phyloP scores from a whole-genome alignment of 2,888 invertebrate species.

The Habrosyne pyritoides region DNA sequence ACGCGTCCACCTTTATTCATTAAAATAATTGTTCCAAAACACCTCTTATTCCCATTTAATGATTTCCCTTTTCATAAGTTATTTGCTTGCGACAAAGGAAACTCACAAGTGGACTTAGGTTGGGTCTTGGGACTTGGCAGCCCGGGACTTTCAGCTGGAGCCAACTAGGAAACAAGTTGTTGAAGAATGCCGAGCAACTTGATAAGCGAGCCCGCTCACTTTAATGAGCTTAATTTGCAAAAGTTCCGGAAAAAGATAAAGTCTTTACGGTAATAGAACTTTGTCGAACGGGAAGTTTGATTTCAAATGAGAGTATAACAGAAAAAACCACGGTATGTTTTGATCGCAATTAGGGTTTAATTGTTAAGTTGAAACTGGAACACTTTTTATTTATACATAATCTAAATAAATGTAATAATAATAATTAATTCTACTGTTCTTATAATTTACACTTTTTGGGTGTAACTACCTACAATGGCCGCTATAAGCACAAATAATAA shows the following conservation, averaged over 20 bases:
- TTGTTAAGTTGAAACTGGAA: too few relatives aligned
- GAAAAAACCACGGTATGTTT: too few relatives aligned
- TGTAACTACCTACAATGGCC: too few relatives aligned
- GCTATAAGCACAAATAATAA: too few relatives aligned
- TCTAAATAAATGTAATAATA: too few relatives aligned
- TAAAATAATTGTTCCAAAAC: not conserved
- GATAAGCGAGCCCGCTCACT: constrained; percentile 8
- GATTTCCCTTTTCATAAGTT: not conserved
- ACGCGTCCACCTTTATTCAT: not conserved
- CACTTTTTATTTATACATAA: too few relatives aligned
- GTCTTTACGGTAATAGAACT: constrained; percentile 4
- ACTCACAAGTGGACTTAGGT: constrained; percentile 3
- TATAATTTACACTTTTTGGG: too few relatives aligned
- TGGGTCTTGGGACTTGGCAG: not conserved
- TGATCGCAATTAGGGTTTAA: too few relatives aligned
- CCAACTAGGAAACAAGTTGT: constrained; percentile 3
- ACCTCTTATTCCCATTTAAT: not conserved
- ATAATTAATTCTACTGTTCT: too few relatives aligned
- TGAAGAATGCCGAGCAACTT: constrained; percentile 7
- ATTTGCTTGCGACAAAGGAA: not conserved
- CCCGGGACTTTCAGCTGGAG: constrained; percentile 2
- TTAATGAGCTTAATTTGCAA: constrained; percentile 74
- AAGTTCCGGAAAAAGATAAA: constrained; percentile 49
- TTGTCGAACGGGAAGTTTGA: constrained; percentile 4
- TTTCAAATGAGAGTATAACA: not conserved